Evolutionary conservation across 2,113 vertebrate genomes (phyloP).

Genomic region (Hydropotes inermis): DNA sequence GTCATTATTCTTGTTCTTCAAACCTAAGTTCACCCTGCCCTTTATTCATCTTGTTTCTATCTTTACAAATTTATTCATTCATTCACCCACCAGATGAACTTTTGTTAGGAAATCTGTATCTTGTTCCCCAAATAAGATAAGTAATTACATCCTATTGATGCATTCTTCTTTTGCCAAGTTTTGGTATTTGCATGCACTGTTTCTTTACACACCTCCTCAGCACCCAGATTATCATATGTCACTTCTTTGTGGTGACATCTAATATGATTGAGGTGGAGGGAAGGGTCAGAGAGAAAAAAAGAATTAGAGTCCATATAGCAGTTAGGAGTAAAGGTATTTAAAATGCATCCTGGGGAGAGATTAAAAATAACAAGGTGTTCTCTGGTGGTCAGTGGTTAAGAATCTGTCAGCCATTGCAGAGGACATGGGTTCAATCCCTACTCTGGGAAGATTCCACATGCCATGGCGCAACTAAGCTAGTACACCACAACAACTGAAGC

Average conservation of each 20-base stretch:
- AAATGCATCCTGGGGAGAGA: neutral
- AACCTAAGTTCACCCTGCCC: neutral
- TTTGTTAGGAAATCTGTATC: neutral
- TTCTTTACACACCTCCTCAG: neutral
- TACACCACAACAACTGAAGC: fast-evolving
- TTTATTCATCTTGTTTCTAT: neutral
- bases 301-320: neutral
- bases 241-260: neutral
- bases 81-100: neutral
- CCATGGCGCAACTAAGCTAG: neutral
- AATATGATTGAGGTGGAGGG: neutral
- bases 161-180: neutral
- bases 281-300: neutral
- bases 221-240: neutral
- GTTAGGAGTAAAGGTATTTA: neutral
- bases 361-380: neutral
- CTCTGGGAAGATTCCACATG: neutral
- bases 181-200: neutral
- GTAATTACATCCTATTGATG: neutral
- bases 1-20: neutral
- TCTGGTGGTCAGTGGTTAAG: neutral
- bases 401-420: neutral
- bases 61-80: neutral
- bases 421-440: neutral
- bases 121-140: neutral